phyloP scores from a whole-genome alignment of 2,888 invertebrate genomes.

The Conomelus anceps region DNA sequence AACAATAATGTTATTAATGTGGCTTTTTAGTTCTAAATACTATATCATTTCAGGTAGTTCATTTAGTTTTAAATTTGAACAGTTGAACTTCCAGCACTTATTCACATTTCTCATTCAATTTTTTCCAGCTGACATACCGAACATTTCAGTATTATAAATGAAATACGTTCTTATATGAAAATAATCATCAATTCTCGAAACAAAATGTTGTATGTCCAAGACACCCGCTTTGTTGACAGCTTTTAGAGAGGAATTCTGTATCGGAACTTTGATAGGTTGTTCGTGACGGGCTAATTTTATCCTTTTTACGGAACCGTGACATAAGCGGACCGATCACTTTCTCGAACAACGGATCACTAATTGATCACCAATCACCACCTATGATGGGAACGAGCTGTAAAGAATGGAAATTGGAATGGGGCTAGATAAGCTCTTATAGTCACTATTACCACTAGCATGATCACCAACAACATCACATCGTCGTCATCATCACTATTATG shows the following conservation, averaged over 20 bases:
- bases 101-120: no score
- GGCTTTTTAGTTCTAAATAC: no score
- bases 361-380: background rate
- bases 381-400: background rate
- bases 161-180: no score
- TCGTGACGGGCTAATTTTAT: background rate
- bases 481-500: background rate
- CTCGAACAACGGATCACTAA: background rate
- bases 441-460: background rate
- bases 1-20: no score
- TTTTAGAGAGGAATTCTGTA: background rate
- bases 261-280: background rate
- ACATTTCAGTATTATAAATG: no score
- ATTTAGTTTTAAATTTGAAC: no score
- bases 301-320: background rate
- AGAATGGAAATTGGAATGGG: background rate
- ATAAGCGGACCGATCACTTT: background rate
- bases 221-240: background rate
- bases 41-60: no score
- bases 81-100: no score
- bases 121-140: no score
- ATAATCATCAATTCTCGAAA: no score
- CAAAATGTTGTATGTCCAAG: background rate
- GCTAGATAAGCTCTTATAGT: background rate
- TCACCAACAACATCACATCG: background rate